phyloP scores from a whole-genome alignment of 35 echinoderm and acorn worm species.

The Lytechinus pictus region DNA sequence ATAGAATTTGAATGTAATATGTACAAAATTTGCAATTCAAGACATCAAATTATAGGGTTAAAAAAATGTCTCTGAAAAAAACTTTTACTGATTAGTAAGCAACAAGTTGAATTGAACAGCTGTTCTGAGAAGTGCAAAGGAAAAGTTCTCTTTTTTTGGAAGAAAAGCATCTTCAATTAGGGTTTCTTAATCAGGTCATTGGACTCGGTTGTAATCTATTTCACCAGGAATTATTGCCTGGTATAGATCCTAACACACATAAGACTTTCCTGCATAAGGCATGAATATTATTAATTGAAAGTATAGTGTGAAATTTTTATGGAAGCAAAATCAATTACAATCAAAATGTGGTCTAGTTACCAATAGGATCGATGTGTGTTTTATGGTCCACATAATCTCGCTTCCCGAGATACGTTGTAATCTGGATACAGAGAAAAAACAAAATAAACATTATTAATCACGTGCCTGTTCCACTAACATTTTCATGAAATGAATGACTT shows the following conservation, averaged over 20 bases:
- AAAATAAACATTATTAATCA: neutral
- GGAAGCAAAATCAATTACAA: neutral
- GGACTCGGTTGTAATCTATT: neutral
- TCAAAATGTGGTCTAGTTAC: constrained; percentile 47
- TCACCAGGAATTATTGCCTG: neutral
- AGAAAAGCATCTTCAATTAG: too few species aligned
- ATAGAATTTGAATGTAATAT: too few species aligned
- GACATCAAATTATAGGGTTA: too few species aligned
- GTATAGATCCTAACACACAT: neutral
- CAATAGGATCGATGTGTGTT: constrained; percentile 90
- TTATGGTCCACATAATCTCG: constrained; percentile 93
- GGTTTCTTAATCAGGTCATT: neutral
- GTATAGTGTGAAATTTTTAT: neutral
- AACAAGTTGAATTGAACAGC: too few species aligned
- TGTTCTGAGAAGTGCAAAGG: too few species aligned
- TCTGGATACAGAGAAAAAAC: constrained; percentile 44
- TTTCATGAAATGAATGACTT: too few species aligned
- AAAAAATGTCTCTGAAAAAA: too few species aligned
- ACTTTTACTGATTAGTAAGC: too few species aligned
- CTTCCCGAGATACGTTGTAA: constrained; percentile 97
- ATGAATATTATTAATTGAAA: neutral
- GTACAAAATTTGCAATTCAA: too few species aligned
- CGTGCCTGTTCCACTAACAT: too few species aligned
- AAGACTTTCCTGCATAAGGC: neutral
- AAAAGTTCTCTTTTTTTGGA: too few species aligned